Percentiles rank a stretch among this genome's conserved stretches.
These are phyloP conservation scores for Leptinotarsa texana DNA, from an alignment of 1,140 invertebrate species.

Conservation along the genomic window DNA sequence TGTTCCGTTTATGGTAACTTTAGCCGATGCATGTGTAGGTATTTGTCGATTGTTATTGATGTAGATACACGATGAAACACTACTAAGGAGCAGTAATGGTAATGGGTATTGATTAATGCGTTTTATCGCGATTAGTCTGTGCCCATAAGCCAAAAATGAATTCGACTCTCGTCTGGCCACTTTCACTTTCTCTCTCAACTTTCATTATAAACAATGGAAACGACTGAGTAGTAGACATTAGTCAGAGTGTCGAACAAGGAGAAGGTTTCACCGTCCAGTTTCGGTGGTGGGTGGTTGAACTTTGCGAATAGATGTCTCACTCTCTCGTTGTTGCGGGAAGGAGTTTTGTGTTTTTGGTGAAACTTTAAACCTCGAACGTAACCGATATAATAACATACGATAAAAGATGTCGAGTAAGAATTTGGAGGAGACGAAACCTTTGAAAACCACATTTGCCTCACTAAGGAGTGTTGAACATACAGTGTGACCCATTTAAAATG, in stretches of 20 bases:
- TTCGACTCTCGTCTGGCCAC: not conserved
- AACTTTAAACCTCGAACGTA: too few relatives aligned
- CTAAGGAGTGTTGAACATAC: too few relatives aligned
- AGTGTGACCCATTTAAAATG: too few relatives aligned
- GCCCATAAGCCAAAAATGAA: conserved; percentile 1
- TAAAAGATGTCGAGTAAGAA: too few relatives aligned
- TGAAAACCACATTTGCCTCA: too few relatives aligned
- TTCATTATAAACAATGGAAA: not conserved
- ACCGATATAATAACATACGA: too few relatives aligned
- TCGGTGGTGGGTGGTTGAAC: too few relatives aligned
- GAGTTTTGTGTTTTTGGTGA: too few relatives aligned
- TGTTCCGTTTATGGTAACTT: not conserved
- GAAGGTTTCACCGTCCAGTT: too few relatives aligned
- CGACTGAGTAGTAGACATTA: not conserved
- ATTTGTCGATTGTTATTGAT: conserved; percentile 14
- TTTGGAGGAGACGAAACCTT: too few relatives aligned
- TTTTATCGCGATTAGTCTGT: not conserved
- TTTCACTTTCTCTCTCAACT: conserved; percentile 13
- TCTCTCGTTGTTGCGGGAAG: too few relatives aligned
- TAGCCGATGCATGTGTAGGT: conserved; percentile 2
- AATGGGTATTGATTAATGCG: conserved; percentile 1
- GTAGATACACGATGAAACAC: not conserved
- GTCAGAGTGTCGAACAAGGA: not conserved
- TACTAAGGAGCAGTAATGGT: not conserved
- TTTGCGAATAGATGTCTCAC: too few relatives aligned